Conservation (phyloP, 2,113 vertebrate genomes). For the Gasterosteus nipponicus region DNA sequence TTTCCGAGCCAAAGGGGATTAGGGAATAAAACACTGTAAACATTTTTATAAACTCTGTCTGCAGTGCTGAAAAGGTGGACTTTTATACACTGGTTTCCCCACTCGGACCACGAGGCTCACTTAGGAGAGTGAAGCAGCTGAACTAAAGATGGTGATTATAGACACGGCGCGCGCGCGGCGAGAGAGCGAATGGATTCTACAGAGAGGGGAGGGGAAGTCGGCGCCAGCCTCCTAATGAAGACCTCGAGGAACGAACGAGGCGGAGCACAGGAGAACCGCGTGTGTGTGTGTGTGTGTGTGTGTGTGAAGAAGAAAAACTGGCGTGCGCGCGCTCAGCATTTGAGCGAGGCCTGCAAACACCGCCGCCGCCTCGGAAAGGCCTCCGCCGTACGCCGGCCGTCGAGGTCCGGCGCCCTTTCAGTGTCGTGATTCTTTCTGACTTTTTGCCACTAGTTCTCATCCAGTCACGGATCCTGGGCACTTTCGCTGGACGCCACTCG, state of each 20-base stretch:
- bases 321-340: no score
- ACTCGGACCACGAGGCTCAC: conserved; percentile 32
- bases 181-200: background rate
- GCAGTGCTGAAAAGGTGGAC: conserved; percentile 25
- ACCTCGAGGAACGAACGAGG: conserved; percentile 62
- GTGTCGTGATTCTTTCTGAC: background rate
- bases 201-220: conserved; percentile 31
- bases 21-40: conserved; percentile 53
- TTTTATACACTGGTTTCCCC: conserved; percentile 62
- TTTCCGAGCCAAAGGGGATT: conserved; percentile 35
- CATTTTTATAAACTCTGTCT: conserved; percentile 51
- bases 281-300: conserved; percentile 31
- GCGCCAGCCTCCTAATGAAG: conserved; percentile 54
- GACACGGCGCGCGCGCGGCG: background rate
- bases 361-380: no score
- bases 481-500: background rate
- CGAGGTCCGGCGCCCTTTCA: no score
- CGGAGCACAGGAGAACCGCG: conserved; percentile 57
- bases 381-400: no score
- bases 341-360: no score
- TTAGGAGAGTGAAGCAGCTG: conserved; percentile 27
- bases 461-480: background rate
- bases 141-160: conserved; percentile 36
- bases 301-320: background rate
- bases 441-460: background rate